phyloP scores from a whole-genome alignment of 2,888 invertebrate species.

The Galerucella pusilla region DNA sequence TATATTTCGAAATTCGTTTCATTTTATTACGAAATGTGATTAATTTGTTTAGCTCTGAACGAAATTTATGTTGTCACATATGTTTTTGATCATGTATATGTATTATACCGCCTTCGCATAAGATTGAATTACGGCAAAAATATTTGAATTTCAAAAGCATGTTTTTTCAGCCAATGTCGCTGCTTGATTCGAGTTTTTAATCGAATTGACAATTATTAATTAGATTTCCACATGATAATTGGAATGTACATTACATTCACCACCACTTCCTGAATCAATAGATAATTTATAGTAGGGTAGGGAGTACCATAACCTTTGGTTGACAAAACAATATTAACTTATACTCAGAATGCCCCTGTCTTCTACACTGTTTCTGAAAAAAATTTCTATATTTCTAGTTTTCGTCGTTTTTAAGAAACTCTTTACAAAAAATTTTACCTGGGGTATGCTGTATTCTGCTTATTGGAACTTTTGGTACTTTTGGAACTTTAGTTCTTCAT shows the following conservation, averaged over 20 bases:
- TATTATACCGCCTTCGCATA: background rate
- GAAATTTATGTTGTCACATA: conserved; percentile 16
- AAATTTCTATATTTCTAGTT: no score
- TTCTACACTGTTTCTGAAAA: no score
- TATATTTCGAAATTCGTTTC: conserved; percentile 14
- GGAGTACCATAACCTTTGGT: no score
- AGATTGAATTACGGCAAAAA: conserved; percentile 6
- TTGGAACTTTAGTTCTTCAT: no score
- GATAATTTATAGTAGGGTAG: no score
- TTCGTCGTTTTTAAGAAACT: no score
- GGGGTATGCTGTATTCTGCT: no score
- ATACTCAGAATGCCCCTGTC: no score
- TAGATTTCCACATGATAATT: background rate
- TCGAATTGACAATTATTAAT: background rate
- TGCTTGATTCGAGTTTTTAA: background rate
- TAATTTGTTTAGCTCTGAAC: conserved; percentile 4
- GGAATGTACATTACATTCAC: background rate
- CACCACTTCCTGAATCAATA: no score
- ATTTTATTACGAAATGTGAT: conserved; percentile 17
- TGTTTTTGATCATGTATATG: conserved; percentile 9
- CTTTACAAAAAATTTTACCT: no score
- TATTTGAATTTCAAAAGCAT: background rate
- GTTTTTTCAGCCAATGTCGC: background rate
- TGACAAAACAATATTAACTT: no score
- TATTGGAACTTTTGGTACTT: no score